Base-by-base conservation (phyloP, 2,113 vertebrate species). In the Nerophis ophidion region DNA sequence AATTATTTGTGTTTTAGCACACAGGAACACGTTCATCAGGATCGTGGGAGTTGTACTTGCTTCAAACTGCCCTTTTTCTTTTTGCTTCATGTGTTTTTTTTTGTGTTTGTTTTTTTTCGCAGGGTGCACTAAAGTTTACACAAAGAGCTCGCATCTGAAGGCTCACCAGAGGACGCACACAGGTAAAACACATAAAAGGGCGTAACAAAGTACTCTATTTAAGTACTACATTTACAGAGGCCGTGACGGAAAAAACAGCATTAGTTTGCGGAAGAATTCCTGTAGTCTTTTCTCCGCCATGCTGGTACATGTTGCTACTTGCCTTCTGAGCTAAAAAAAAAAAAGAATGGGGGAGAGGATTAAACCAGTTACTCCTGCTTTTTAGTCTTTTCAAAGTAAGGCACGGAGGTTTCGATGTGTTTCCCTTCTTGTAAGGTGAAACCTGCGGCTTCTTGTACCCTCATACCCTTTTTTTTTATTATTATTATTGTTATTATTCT, bases 101-200 rank as follows among this genome's bases (percentile, higher is more conserved):
- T 54, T 38, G 15, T 15, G n/a, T 6, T 77, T 45, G 48, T 77
- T 8, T 72, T 57, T 70, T 38, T 51, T 66, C 16, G 14, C 87
- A 96, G 94, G 93, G 53, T 96, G 94, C 84, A 80, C 85, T 4
- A 96, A 96, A 74, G 93, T 96, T 89, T 96, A 96, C 81, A 96
- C 94, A 82, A 96, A 95, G 90, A 96, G 93, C 80, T 96, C 94
- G 33, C 94, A 96, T 65, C 89, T 96, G 86, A 96, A 96, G 84
- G 94, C 94, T 0, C 94, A 96, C 66, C 94, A 96, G 78, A 89
- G 94, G 71, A 96, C 93, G 53, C 94, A 96, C 81, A 96, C 94
- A 73, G 94, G 94, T 96, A 87, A 76, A 10, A 13, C n/a, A 42
- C 11, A 17, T 10, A 56, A 40, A 42, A 56, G 36, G 36, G 5